These are phyloP conservation scores for Anthonomus grandis DNA, from an alignment of 1,140 invertebrate species.

Conservation along the genomic window DNA sequence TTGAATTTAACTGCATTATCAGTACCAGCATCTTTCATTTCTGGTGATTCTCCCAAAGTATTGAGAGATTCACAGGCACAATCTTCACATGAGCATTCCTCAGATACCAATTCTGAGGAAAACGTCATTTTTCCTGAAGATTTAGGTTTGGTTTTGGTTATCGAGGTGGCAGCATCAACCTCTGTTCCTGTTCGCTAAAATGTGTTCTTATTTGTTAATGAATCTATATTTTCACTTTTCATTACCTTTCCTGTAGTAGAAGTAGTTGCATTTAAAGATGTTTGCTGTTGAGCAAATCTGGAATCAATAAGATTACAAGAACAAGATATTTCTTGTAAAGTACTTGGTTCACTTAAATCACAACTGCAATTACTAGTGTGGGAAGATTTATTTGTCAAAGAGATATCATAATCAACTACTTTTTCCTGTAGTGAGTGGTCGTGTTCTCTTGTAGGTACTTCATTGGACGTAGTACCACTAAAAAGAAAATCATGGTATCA, in stretches of 20 bases:
- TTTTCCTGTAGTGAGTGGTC: neutral
- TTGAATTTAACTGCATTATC: too few relatives aligned
- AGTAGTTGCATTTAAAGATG: slow-evolving; percentile 4
- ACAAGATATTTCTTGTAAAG: slow-evolving; percentile 9
- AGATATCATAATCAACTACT: neutral
- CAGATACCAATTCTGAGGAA: slow-evolving; percentile 6
- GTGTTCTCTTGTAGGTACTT: slow-evolving; percentile 5
- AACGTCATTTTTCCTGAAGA: neutral
- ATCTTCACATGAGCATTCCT: slow-evolving; percentile 10
- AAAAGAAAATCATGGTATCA: too few relatives aligned
- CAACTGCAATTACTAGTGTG: slow-evolving; percentile 9
- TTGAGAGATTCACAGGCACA: slow-evolving; percentile 4
- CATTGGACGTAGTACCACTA: slow-evolving; percentile 11
- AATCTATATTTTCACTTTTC: neutral
- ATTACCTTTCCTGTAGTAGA: slow-evolving; percentile 10
- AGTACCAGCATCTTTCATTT: too few relatives aligned
- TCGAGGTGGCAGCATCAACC: neutral
- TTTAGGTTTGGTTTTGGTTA: neutral
- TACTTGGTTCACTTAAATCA: slow-evolving; percentile 14
- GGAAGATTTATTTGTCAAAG: slow-evolving; percentile 1
- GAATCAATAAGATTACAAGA: neutral
- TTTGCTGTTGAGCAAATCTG: slow-evolving; percentile 1
- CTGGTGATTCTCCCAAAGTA: too few relatives aligned
- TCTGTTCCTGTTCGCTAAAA: neutral
- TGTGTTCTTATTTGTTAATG: neutral